phyloP scores from a whole-genome alignment of 2,888 invertebrate species.

The Parelbella ahira region DNA sequence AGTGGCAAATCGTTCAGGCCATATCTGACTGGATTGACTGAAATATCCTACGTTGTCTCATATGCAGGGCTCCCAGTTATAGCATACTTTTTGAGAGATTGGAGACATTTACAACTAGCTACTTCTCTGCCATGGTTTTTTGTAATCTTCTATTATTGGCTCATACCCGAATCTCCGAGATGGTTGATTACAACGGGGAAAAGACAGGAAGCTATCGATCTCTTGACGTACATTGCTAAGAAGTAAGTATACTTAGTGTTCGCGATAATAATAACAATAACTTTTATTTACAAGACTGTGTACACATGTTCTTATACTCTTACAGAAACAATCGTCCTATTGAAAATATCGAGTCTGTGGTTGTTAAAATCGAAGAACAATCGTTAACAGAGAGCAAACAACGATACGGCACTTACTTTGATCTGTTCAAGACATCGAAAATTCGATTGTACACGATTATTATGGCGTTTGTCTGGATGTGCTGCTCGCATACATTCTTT shows the following conservation, averaged over 20 bases:
- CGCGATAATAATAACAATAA: too few relatives aligned
- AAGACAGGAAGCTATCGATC: slow-evolving; percentile 79
- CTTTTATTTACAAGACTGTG: too few relatives aligned
- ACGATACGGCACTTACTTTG: slow-evolving; percentile 67
- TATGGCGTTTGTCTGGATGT: slow-evolving; percentile 87
- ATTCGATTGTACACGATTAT: slow-evolving; percentile 84
- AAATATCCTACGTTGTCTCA: slow-evolving; percentile 77
- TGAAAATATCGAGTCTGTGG: slow-evolving; percentile 49
- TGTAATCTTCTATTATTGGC: slow-evolving; percentile 82
- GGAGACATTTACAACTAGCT: slow-evolving; percentile 80
- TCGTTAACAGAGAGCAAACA: slow-evolving; percentile 34
- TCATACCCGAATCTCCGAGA: slow-evolving; percentile 89
- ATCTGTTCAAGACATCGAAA: slow-evolving; percentile 84
- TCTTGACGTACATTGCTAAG: slow-evolving; percentile 84
- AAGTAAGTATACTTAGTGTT: too few relatives aligned
- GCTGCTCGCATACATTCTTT: slow-evolving; percentile 90
- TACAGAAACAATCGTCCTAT: slow-evolving; percentile 65
- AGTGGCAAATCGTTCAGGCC: slow-evolving; percentile 79
- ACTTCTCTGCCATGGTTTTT: slow-evolving; percentile 76
- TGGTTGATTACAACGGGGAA: slow-evolving; percentile 87
- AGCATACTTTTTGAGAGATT: slow-evolving; percentile 81
- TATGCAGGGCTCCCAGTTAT: slow-evolving; percentile 79
- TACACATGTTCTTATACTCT: slow-evolving; percentile 17
- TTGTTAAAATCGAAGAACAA: slow-evolving; percentile 56
- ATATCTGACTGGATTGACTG: slow-evolving; percentile 76